Conservation (phyloP, 2,797 vertebrate genomes). For the Smutsia gigantea region DNA sequence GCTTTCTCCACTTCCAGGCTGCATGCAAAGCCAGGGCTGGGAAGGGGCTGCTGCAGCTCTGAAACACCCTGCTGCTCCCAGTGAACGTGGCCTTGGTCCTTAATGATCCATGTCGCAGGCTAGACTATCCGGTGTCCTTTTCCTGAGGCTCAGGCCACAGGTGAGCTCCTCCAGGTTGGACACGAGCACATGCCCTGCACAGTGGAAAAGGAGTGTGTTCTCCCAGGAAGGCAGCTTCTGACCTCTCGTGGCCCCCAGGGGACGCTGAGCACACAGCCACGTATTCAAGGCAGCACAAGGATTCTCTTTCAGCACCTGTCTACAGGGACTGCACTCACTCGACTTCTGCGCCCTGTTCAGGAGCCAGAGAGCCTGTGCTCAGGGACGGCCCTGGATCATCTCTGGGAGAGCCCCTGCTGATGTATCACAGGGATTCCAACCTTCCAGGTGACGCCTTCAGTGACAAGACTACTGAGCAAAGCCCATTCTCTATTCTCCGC, state of each 20-base stretch:
- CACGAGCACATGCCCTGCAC: neutral
- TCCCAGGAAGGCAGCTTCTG: neutral
- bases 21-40: neutral
- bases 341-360: fast-evolving
- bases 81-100: neutral
- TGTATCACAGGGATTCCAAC: fast-evolving
- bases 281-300: fast-evolving
- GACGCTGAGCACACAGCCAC: fast-evolving
- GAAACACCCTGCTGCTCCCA: neutral
- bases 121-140: neutral
- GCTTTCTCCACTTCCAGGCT: neutral
- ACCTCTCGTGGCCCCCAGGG: neutral
- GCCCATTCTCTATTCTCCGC: neutral
- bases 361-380: no score
- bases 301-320: neutral
- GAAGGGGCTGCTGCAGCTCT: neutral
- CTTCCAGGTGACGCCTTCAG: neutral
- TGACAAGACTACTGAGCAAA: neutral
- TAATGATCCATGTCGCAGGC: neutral
- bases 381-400: neutral
- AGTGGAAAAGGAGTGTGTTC: neutral
- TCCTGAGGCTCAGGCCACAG: neutral
- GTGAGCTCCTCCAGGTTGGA: neutral
- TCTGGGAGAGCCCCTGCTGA: neutral
- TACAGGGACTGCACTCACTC: neutral